Conservation (phyloP, 2,888 invertebrate species). For the Muschampia plurimacula region DNA sequence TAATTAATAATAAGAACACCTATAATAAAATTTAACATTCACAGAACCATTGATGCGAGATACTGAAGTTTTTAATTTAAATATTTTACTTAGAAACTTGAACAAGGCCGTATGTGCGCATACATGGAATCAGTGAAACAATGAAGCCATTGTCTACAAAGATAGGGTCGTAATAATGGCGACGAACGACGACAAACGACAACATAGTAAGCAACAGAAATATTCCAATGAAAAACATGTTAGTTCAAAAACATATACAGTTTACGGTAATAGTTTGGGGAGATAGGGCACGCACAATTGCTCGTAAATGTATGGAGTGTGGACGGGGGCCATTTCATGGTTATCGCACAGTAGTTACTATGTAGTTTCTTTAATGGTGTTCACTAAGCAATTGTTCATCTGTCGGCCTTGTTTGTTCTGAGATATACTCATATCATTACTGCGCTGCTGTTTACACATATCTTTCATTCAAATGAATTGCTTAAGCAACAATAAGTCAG, state of each 20-base stretch:
- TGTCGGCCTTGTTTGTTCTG: slow-evolving; percentile 1
- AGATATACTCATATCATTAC: not conserved
- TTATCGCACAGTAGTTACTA: not conserved
- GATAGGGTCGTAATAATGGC: slow-evolving; percentile 38
- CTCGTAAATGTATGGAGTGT: slow-evolving; percentile 55
- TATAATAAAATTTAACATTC: not conserved
- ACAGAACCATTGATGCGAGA: not conserved
- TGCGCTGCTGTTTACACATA: not conserved
- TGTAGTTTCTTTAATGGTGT: not conserved
- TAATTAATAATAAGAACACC: too few relatives aligned
- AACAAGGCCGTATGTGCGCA: slow-evolving; percentile 35
- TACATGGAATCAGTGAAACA: slow-evolving; percentile 35
- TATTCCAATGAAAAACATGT: slow-evolving; percentile 59
- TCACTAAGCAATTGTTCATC: slow-evolving; percentile 5
- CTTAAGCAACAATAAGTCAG: not conserved
- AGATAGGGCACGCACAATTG: slow-evolving; percentile 76
- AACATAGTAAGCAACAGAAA: slow-evolving; percentile 40
- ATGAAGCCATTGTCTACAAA: slow-evolving; percentile 47
- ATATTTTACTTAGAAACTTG: slow-evolving; percentile 24
- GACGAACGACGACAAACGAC: slow-evolving; percentile 17
- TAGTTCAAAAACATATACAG: slow-evolving; percentile 60
- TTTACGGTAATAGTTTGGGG: slow-evolving; percentile 65
- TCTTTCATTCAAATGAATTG: not conserved
- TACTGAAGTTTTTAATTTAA: slow-evolving; percentile 15
- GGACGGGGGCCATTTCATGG: slow-evolving; percentile 6